Percentiles rank a stretch among this genome's conserved stretches.
Evolutionary conservation across 2,797 vertebrate genomes (phyloP).

Genomic region (Mormyrus proboscirostris): DNA sequence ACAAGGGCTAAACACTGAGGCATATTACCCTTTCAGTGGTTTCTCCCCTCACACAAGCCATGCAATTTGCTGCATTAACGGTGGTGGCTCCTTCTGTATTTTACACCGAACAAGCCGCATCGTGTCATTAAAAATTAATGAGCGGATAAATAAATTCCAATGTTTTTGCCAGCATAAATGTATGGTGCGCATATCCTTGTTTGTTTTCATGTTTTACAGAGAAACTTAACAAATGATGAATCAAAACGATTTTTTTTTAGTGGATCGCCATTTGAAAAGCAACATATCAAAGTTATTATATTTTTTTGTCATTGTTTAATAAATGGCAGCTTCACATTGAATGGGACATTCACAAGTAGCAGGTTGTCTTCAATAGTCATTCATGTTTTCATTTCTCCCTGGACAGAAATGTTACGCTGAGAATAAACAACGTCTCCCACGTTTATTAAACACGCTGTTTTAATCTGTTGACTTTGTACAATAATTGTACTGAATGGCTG

Average conservation of each 20-base stretch:
- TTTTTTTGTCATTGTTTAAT: not conserved
- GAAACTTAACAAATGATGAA: not conserved
- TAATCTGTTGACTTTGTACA: constrained; percentile 4
- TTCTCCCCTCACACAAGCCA: not conserved
- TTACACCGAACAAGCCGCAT: not conserved
- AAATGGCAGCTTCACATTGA: constrained; percentile 1
- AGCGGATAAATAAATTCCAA: not conserved
- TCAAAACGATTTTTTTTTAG: not conserved
- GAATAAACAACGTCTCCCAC: not conserved
- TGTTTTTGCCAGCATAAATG: not conserved
- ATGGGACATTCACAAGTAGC: not conserved
- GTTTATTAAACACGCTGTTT: not conserved
- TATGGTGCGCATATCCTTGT: not conserved
- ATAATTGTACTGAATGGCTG: not conserved
- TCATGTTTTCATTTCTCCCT: not conserved
- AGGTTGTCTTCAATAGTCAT: not conserved
- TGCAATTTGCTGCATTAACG: not conserved
- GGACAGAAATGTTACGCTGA: not conserved
- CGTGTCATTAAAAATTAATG: not conserved
- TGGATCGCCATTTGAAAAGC: not conserved
- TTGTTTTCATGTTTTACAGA: not conserved
- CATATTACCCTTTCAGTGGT: constrained; percentile 1
- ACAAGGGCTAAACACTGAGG: not conserved
- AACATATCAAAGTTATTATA: not conserved
- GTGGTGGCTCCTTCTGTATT: not conserved